These are phyloP conservation scores for Moxostoma hubbsi DNA, from an alignment of 2,797 vertebrate genomes.

Conservation along the genomic window DNA sequence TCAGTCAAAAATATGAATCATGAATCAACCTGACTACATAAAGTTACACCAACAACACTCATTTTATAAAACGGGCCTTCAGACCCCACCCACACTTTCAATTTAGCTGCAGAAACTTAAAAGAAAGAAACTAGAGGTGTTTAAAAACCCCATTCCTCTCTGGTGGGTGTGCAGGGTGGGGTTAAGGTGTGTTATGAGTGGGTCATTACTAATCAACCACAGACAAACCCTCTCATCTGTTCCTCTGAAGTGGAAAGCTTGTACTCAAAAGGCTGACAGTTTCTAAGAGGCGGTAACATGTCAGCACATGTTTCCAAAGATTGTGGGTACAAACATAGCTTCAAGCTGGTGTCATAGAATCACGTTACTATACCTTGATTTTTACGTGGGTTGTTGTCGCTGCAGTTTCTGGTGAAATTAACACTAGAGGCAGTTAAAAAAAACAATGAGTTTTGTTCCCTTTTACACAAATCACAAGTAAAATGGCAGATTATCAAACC, in stretches of 20 bases:
- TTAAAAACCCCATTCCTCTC: slow-evolving; percentile 22
- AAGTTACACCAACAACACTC: no score
- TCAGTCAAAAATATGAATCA: no score
- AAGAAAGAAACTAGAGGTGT: slow-evolving; percentile 17
- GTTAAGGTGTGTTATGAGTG: slow-evolving; percentile 30
- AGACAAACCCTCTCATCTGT: background rate
- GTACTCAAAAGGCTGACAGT: slow-evolving; percentile 21
- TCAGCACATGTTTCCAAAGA: background rate
- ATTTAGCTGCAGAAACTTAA: background rate
- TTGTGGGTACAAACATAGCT: background rate
- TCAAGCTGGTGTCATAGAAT: background rate
- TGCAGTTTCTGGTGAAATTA: no score
- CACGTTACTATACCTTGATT: no score
- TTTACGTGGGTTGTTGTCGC: no score
- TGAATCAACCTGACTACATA: no score
- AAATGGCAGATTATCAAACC: no score
- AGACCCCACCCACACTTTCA: slow-evolving; percentile 4
- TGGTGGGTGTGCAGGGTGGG: slow-evolving; percentile 26
- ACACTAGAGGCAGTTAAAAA: no score
- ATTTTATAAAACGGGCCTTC: background rate
- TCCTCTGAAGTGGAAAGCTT: background rate
- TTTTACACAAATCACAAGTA: no score
- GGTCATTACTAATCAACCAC: slow-evolving; percentile 31
- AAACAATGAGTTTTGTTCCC: no score
- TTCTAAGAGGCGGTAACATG: slow-evolving; percentile 6